Percentiles rank a stretch among this genome's conserved stretches.
phyloP scores from a whole-genome alignment of 2,797 vertebrate species.

The Pseudomugil tenellus region DNA sequence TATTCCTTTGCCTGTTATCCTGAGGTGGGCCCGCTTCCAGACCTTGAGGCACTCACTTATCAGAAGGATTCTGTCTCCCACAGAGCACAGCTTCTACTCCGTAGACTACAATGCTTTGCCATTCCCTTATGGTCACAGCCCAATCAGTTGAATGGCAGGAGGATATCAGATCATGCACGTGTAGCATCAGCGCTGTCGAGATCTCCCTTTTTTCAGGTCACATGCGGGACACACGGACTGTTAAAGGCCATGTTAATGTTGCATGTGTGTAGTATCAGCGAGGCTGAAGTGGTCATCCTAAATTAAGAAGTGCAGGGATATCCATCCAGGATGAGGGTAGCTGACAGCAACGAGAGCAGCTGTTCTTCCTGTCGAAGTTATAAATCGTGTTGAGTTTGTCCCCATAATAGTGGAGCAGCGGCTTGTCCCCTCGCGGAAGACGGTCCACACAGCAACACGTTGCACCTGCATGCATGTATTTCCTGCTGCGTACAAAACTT shows the following conservation, averaged over 20 bases:
- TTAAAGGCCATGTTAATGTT: slow-evolving; percentile 46
- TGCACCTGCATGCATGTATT: slow-evolving; percentile 42
- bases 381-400: slow-evolving; percentile 71
- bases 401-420: slow-evolving; percentile 27
- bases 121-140: slow-evolving; percentile 59
- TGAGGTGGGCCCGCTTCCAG: slow-evolving; percentile 78
- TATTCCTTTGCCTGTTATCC: slow-evolving; percentile 78
- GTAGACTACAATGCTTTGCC: slow-evolving; percentile 57
- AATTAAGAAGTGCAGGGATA: slow-evolving; percentile 77
- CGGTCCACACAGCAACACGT: slow-evolving; percentile 34
- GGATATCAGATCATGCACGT: slow-evolving; percentile 70
- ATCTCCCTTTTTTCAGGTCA: slow-evolving; percentile 65
- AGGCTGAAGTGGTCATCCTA: slow-evolving; percentile 72
- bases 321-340: slow-evolving; percentile 67
- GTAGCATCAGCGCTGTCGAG: slow-evolving; percentile 64
- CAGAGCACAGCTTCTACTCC: slow-evolving; percentile 62
- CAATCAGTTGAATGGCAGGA: slow-evolving; percentile 67
- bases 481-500: not conserved
- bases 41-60: slow-evolving; percentile 80
- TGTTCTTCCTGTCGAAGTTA: slow-evolving; percentile 74
- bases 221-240: slow-evolving; percentile 37
- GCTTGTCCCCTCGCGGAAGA: slow-evolving; percentile 35
- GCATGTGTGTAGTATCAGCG: slow-evolving; percentile 42
- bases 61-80: slow-evolving; percentile 78
- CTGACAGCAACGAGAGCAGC: slow-evolving; percentile 76